Evolutionary conservation across 2,113 vertebrate genomes (phyloP), one percentile per base, ranked within the genome.

Genomic region (Peromyscus leucopus): DNA sequence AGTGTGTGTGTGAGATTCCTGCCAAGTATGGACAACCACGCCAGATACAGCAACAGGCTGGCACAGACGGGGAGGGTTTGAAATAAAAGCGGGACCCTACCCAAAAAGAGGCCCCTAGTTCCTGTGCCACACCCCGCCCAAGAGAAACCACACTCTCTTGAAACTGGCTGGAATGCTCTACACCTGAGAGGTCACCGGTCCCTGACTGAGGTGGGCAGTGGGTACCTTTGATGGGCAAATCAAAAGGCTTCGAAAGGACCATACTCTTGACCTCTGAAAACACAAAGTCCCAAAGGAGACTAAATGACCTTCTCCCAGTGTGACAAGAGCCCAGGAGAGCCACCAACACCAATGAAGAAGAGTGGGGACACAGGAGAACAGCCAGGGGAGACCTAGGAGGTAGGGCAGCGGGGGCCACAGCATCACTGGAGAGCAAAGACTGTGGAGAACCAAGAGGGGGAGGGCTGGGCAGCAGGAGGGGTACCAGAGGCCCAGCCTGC

Each of bases 161-260:
- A 57, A 33, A 15, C 13, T 3, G 31, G 10, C 19, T 15, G 26
- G 69, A 7, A 17, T 39, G 11, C 26, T 80, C 11, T 36, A 28
- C 33, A 42, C 21, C 39, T 24, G 12, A 65, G 17, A 7, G 17
- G 12, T 21, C 76, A 12, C 4, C 0, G 9, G 42, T 4, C n/a
- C 61, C 46, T 21, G 16, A 12, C 17, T 7, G 1, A 0, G 16
- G 12, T 0, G 0, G n/a, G n/a, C 5, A 15, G 8, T 46, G 65
- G 8, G 79, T 16, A 7, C n/a, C 63, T 42, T n/a, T 11, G 24
- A 42, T 3, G 3, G 57, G 39, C 2, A 2, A 89, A 76, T 71
- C 42, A 46, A 80, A 78, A 24, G 42, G 28, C 0, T 5, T 1
- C 7, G 22, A 76, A 7, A 39, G n/a, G 33, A 71, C 16, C 19